phyloP scores from a whole-genome alignment of 92 coral and sea anemone species.

The Zoanthus sansibaricus region DNA sequence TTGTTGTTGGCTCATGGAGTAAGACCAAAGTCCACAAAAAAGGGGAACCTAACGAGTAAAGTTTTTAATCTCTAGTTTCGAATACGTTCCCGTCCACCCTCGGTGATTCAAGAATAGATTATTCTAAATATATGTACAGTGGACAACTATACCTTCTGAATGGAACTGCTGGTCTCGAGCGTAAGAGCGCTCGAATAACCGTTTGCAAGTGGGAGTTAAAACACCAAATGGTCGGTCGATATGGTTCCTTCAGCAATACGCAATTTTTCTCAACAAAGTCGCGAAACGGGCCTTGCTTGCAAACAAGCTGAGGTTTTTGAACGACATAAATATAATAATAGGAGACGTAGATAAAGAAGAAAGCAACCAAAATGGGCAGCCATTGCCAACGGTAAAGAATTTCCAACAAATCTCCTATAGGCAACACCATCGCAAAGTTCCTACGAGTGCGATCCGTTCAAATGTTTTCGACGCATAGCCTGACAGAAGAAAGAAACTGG shows the following conservation, averaged over 20 bases:
- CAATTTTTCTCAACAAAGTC: constrained; percentile 73
- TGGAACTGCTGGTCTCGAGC: constrained; percentile 83
- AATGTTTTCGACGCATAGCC: constrained; percentile 14
- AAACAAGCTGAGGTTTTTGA: constrained; percentile 73
- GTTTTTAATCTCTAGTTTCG: background rate
- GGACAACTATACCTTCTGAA: constrained; percentile 71
- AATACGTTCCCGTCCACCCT: background rate
- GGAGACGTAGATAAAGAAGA: constrained; percentile 58
- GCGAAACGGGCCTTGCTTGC: constrained; percentile 82
- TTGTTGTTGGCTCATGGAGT: no score
- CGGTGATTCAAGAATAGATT: background rate
- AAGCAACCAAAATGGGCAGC: constrained; percentile 71
- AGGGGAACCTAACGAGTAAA: background rate
- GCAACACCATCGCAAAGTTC: background rate
- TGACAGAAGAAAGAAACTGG: constrained; percentile 52
- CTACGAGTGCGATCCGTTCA: background rate
- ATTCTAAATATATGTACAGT: background rate
- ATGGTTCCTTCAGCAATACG: constrained; percentile 62
- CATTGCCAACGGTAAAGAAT: constrained; percentile 86
- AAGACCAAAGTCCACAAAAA: background rate
- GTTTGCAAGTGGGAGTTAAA: constrained; percentile 86
- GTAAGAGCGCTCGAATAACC: constrained; percentile 73
- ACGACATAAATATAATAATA: constrained; percentile 83
- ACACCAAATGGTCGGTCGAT: constrained; percentile 90
- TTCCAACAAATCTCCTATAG: constrained; percentile 51